A percentile compares a stretch with the other conserved stretches of the same genome.
These are phyloP conservation scores for Oostethus manadensis DNA, from an alignment of 2,113 vertebrate species.

Conservation along the genomic window DNA sequence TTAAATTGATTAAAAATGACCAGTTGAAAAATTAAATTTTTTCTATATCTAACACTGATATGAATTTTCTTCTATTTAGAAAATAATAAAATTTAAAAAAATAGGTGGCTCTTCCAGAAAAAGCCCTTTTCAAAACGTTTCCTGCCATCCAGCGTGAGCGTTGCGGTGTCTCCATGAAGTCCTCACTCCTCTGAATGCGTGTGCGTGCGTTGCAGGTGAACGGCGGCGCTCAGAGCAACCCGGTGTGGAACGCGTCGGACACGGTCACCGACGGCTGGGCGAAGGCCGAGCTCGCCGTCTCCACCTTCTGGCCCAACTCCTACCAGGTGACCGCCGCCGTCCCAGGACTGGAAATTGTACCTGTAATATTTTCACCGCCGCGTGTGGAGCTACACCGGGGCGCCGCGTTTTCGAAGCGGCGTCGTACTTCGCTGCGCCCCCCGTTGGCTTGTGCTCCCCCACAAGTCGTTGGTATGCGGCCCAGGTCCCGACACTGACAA, in stretches of 20 bases:
- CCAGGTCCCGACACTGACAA: slow-evolving; percentile 32
- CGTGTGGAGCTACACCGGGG: too few species aligned
- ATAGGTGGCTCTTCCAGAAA: too few species aligned
- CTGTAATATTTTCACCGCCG: too few species aligned
- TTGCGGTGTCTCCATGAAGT: too few species aligned
- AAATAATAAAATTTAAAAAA: too few species aligned
- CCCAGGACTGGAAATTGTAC: neutral
- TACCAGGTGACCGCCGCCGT: slow-evolving; percentile 81
- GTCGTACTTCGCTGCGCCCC: neutral
- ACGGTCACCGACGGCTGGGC: slow-evolving; percentile 90
- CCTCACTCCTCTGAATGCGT: neutral
- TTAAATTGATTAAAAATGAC: too few species aligned
- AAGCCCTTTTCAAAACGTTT: too few species aligned
- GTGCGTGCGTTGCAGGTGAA: slow-evolving; percentile 70
- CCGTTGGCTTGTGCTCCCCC: slow-evolving; percentile 23
- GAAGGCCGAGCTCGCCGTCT: slow-evolving; percentile 92
- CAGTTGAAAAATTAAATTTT: too few species aligned
- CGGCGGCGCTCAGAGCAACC: slow-evolving; percentile 90
- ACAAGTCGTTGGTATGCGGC: slow-evolving; percentile 41
- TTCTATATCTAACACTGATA: too few species aligned
- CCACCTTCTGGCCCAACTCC: slow-evolving; percentile 97
- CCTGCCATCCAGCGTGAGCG: too few species aligned
- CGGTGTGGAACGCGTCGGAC: slow-evolving; percentile 90
- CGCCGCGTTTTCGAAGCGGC: too few species aligned
- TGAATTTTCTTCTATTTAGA: too few species aligned